Evolutionary conservation across 2,888 invertebrate species (phyloP).

Genomic region (Lordiphosa fenestrarum): DNA sequence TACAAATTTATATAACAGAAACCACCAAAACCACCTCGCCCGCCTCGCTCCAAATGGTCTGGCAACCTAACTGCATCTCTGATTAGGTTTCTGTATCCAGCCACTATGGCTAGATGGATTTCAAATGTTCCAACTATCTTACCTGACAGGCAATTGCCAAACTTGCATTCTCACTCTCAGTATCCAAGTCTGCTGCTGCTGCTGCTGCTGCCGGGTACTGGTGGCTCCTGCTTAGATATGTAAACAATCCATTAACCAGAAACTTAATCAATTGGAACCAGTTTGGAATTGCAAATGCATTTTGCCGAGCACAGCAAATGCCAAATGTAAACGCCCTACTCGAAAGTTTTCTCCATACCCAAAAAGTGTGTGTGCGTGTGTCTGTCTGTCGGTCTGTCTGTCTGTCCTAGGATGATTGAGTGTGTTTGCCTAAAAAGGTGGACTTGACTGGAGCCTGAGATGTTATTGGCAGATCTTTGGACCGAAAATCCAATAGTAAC

Average conservation of each 20-base stretch:
- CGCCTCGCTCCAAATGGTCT: too few relatives aligned
- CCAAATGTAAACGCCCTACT: slow-evolving; percentile 32
- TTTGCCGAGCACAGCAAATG: slow-evolving; percentile 49
- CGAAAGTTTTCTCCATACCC: slow-evolving; percentile 31
- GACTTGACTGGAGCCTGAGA: slow-evolving; percentile 2
- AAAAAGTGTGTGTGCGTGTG: slow-evolving; percentile 16
- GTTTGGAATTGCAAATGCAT: slow-evolving; percentile 65
- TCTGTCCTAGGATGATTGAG: slow-evolving; percentile 34
- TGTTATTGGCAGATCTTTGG: slow-evolving; percentile 42
- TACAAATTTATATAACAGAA: too few relatives aligned
- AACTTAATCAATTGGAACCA: slow-evolving; percentile 72
- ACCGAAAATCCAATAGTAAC: slow-evolving; percentile 46
- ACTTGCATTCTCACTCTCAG: too few relatives aligned
- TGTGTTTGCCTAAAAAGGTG: slow-evolving; percentile 45
- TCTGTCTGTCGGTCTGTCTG: slow-evolving; percentile 2
- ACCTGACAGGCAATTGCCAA: too few relatives aligned
- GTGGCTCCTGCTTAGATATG: slow-evolving; percentile 49
- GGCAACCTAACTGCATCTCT: too few relatives aligned
- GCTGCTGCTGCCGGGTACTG: too few relatives aligned
- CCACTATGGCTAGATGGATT: background rate
- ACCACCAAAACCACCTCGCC: too few relatives aligned
- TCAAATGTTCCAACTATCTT: too few relatives aligned
- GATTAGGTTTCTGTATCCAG: background rate
- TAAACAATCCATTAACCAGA: slow-evolving; percentile 71
- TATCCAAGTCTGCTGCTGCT: too few relatives aligned